Evolutionary conservation across 92 coral and sea anemone genomes (phyloP).

Genomic region (Meandrina meandrites): DNA sequence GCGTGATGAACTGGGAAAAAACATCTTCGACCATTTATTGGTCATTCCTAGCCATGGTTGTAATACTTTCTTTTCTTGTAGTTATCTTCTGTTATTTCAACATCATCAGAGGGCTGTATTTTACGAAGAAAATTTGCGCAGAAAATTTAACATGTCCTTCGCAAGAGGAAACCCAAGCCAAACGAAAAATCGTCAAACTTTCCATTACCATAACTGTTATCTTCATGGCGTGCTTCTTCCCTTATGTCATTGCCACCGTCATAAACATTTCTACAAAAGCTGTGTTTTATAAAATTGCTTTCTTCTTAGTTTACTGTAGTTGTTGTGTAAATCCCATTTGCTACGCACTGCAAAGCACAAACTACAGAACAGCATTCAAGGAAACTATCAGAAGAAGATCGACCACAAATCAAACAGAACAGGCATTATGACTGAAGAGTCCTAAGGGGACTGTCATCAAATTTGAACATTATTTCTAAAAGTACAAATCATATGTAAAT

Average conservation of each 20-base stretch:
- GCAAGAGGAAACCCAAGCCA: conserved; percentile 48
- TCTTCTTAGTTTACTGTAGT: conserved; percentile 59
- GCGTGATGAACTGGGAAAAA: conserved; percentile 38
- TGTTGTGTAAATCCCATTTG: conserved; percentile 68
- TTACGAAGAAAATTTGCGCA: conserved; percentile 65
- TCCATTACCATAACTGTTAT: conserved; percentile 55
- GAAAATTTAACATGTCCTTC: not conserved
- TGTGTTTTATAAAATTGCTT: conserved; percentile 30
- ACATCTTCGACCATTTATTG: conserved; percentile 45
- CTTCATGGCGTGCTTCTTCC: conserved; percentile 64
- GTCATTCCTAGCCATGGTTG: conserved; percentile 46
- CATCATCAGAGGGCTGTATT: conserved; percentile 65
- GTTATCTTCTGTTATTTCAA: conserved; percentile 70
- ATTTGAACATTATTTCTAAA: not conserved
- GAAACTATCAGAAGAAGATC: conserved; percentile 31
- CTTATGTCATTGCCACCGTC: conserved; percentile 50
- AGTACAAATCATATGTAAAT: not conserved
- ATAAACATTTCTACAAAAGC: conserved; percentile 17
- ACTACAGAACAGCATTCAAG: conserved; percentile 65
- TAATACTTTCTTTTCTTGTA: conserved; percentile 23
- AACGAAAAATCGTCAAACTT: conserved; percentile 67
- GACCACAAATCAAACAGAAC: conserved; percentile 22
- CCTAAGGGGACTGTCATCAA: not conserved
- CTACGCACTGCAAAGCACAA: conserved; percentile 72
- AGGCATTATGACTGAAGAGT: conserved; percentile 6